Evolutionary conservation across 2,797 vertebrate species (phyloP), one percentile per base, ranked within the genome.

Genomic region (Cirrhinus molitorella): DNA sequence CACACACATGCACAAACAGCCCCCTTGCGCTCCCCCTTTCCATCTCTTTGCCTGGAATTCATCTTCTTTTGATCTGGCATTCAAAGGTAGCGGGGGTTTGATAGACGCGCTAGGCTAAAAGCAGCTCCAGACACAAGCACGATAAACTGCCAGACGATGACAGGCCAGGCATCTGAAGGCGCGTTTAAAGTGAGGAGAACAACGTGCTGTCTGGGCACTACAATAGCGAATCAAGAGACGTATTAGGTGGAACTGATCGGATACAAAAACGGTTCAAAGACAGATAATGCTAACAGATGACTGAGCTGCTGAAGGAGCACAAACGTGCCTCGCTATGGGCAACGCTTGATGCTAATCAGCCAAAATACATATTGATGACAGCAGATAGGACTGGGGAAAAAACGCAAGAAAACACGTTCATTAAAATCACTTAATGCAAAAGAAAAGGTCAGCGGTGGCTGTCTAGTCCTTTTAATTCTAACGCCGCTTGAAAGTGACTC

Each of bases 51-150:
- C 93, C 92, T 95, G 95, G 95, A 96, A 97, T 96, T 94, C 94
- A 95, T 96, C 95, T 94, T 93, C 95, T 95, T 97, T 96, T 98
- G 95, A 99, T 98, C 96, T 96, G 91, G 93, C 94, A 96, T 96
- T 97, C 95, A 96, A 96, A 97, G 94, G 94, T 95, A 95, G 93
- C 91, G 94, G 94, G 63, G 94, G 94, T 95, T 94, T 96, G 96
- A 96, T 95, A 95, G 95, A 97, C 94, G 93, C 92, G 92, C 94
- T 92, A 95, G 94, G 94, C 94, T 95, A 95, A 96, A 95, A 96
- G 94, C 95, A 94, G 96, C 96, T 95, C 94, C 94, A 96, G 96
- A 95, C 95, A 91, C 94, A 90, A 92, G 92, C 94, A 95, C 94
- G 95, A 97, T 96, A 95, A 96, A 96, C 95, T 94, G 94, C 92